Percentiles rank a stretch among this genome's conserved stretches.
Evolutionary conservation across 2,113 vertebrate species (phyloP).

Genomic region (Rhinolophus sinicus): DNA sequence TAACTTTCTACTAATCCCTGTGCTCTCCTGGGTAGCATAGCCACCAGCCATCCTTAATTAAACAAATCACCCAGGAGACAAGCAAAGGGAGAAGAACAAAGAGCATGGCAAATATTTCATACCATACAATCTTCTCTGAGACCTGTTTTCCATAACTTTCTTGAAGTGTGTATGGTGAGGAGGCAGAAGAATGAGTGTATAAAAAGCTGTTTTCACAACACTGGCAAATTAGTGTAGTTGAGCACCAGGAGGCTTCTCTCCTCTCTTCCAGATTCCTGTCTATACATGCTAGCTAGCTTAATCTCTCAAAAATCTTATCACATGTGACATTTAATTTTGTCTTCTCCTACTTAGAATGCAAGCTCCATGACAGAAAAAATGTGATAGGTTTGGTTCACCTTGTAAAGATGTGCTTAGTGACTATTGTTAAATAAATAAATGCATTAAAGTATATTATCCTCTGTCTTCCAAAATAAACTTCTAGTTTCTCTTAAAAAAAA

Average conservation of each 20-base stretch:
- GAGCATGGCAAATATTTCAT: background rate
- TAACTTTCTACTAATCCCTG: background rate
- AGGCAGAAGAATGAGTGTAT: background rate
- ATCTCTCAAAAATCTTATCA: background rate
- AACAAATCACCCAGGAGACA: background rate
- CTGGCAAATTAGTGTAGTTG: background rate
- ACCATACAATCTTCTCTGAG: background rate
- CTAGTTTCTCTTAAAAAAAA: background rate
- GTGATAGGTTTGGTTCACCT: background rate
- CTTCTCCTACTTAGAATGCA: background rate
- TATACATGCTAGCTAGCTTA: background rate
- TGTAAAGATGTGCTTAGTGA: constrained; percentile 16
- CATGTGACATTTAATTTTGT: background rate
- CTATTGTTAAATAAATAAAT: constrained; percentile 32
- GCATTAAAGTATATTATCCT: background rate
- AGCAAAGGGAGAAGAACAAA: background rate
- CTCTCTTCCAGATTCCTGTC: background rate
- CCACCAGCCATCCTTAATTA: background rate
- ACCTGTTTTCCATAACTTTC: background rate
- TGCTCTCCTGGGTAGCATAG: background rate
- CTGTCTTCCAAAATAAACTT: background rate
- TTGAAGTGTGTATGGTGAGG: background rate
- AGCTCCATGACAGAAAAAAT: background rate
- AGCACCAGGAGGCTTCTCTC: background rate
- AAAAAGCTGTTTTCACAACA: background rate